These are phyloP conservation scores for Netelia melanura DNA, from an alignment of 2,888 invertebrate genomes.

Conservation along the genomic window DNA sequence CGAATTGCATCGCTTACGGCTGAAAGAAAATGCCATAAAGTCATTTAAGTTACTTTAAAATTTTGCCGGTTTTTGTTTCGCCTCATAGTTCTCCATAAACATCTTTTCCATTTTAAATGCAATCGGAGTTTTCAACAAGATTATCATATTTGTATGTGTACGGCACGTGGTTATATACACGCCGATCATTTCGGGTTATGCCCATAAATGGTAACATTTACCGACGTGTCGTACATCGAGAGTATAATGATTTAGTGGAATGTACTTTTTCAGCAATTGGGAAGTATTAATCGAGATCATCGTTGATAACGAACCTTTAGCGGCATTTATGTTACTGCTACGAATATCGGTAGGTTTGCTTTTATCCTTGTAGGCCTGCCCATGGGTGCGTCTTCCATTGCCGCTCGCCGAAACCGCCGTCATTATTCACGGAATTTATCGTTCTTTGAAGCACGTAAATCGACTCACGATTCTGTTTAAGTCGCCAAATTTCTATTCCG, in stretches of 20 bases:
- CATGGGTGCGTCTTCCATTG: constrained; percentile 84
- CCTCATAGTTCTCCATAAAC: background rate
- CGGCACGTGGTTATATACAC: constrained; percentile 33
- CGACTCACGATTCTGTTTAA: background rate
- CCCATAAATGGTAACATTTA: constrained; percentile 71
- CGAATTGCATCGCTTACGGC: constrained; percentile 99
- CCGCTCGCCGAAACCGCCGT: constrained; percentile 84
- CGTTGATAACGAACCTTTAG: constrained; percentile 91
- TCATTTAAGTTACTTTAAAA: no score
- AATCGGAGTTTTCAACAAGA: background rate
- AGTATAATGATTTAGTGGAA: background rate
- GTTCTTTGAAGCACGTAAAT: constrained; percentile 7
- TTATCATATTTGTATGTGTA: background rate
- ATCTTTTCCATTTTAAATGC: background rate
- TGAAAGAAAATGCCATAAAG: constrained; percentile 84
- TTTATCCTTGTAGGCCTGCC: constrained; percentile 93
- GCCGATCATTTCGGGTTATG: constrained; percentile 66
- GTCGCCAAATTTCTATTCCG: background rate
- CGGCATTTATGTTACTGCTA: constrained; percentile 98
- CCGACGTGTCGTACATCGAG: constrained; percentile 9
- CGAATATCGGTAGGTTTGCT: constrained; percentile 98
- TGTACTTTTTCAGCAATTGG: background rate
- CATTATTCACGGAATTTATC: constrained; percentile 80
- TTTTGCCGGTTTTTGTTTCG: no score
- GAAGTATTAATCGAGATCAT: background rate